Conservation (phyloP, 2,113 vertebrate species). For the Lophius piscatorius region DNA sequence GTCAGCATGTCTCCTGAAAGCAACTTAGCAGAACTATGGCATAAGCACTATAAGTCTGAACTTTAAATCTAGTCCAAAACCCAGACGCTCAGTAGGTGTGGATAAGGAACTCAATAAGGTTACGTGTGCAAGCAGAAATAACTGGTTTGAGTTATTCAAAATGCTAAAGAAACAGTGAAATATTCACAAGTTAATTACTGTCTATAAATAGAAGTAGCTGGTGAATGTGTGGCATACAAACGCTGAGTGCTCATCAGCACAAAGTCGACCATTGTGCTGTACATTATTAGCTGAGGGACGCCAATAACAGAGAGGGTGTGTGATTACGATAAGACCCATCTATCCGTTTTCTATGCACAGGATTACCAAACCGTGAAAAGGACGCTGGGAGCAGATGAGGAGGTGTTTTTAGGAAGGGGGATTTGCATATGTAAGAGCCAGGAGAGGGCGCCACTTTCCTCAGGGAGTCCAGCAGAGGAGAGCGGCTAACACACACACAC, state of each 20-base stretch:
- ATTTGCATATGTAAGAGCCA: slow-evolving; percentile 30
- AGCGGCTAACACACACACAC: slow-evolving; percentile 9
- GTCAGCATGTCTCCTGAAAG: slow-evolving; percentile 27
- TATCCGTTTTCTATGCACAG: slow-evolving; percentile 15
- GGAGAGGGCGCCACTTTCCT: slow-evolving; percentile 60
- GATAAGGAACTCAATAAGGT: too few species aligned
- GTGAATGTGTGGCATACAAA: slow-evolving; percentile 43
- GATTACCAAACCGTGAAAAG: slow-evolving; percentile 12
- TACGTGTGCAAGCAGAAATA: too few species aligned
- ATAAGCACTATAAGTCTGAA: slow-evolving; percentile 1
- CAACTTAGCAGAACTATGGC: not conserved
- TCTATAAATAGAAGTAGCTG: slow-evolving; percentile 57
- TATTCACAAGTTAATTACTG: slow-evolving; percentile 64
- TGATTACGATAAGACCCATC: slow-evolving; percentile 36
- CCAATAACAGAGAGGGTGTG: slow-evolving; percentile 27
- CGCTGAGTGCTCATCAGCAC: slow-evolving; percentile 38
- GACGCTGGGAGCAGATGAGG: not conserved
- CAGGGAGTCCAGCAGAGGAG: slow-evolving; percentile 1
- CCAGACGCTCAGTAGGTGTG: too few species aligned
- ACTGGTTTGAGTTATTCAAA: slow-evolving; percentile 4
- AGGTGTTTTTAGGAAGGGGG: slow-evolving; percentile 5
- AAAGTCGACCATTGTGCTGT: slow-evolving; percentile 16
- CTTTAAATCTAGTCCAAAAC: not conserved
- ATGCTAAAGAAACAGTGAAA: slow-evolving; percentile 50
- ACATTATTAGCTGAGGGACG: slow-evolving; percentile 34